Evolutionary conservation across 1,140 invertebrate genomes (phyloP), one percentile per base, ranked within the genome.

Genomic region (Goniozus legneri): DNA sequence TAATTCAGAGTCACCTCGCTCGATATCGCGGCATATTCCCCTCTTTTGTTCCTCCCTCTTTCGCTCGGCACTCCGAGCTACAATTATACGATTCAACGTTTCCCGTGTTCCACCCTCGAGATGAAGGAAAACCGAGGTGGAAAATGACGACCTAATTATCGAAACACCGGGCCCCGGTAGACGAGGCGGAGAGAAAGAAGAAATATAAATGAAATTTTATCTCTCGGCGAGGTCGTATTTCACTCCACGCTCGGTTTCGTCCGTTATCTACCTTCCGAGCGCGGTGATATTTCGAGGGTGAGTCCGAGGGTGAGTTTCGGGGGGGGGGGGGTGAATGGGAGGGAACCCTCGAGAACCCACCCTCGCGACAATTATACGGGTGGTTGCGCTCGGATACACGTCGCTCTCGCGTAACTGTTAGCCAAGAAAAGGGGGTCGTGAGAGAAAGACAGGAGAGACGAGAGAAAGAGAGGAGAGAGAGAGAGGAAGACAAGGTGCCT

Each of bases 351-450:
- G n/a, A n/a, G n/a, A n/a, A n/a, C n/a, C n/a, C n/a, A n/a, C n/a
- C n/a, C n/a, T n/a, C 58, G 56, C 60, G 60, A 62, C 72, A 73
- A 75, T 75, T 75, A 73, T 64, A 67, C 69, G 69, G 64, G 24
- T 69, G 70, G 67, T 64, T 71, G 72, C 69, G 58, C 66, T 70
- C 58, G 58, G 65, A 67, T 71, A 73, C 66, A 67, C 67, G 67
- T 68, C 62, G 58, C 63, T 71, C 62, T 73, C 58, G 60, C 69
- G 71, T 70, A 68, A 70, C 64, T 70, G 65, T 71, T 67, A 64
- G 62, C 55, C 52, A 65, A 62, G n/a, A n/a, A n/a, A n/a, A n/a
- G 54, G 49, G 53, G 44, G 31, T 41, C 32, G 27, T 44, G 54
- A 33, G 27, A 43, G 41, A 50, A 14, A 10, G 33, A 22, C 12